Base-by-base conservation (phyloP, 2,113 vertebrate species). In the Morone chrysops region DNA sequence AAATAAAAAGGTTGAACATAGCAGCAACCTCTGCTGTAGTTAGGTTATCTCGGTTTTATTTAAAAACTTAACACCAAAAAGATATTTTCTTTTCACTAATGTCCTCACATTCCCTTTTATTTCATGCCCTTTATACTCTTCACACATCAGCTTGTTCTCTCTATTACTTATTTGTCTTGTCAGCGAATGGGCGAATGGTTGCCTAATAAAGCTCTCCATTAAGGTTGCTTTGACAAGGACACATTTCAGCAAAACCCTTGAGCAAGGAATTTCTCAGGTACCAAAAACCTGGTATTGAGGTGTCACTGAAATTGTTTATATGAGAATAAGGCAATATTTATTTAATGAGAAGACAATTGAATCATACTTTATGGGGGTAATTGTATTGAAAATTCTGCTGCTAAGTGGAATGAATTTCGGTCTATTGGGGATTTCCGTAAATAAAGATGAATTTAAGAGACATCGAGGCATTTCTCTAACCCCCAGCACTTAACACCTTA, bases 181-280 rank as follows among this genome's bases (percentile, higher is more conserved):
- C 56, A 62, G 45, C 45, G 62, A 51, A 47, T 47, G 45, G 45
- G 45, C 25, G 25, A 25, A 20, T 8, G 6, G 17, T 50, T 61
- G 25, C 17, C 31, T 31, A 31, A 31, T 31, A 31, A 4, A 68
- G 41, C 53, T 78, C 20, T 69, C 31, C 9, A 25, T 50, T 20
- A 41, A 57, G 13, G 31, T 6, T 31, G 40, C 10, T 71, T 36
- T 14, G 17, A 20, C 16, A 56, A 61, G 41, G 20, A 16, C 43
- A 75, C 22, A 56, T 69, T 50, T 54, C 9, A 66, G 17, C 38
- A 76, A 73, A 87, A 43, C 41, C n/a, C 9, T 62, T 68, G 5
- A 68, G 61, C 10, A 63, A 53, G 57, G 31, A 59, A 43, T 50
- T 62, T 59, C 31, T 31, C 25, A 9, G n/a, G 22, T 9, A 45